Percentiles rank a stretch among this genome's conserved stretches.
These are phyloP conservation scores for Dasypogon diadema DNA, from an alignment of 2,888 invertebrate species.

Conservation along the genomic window DNA sequence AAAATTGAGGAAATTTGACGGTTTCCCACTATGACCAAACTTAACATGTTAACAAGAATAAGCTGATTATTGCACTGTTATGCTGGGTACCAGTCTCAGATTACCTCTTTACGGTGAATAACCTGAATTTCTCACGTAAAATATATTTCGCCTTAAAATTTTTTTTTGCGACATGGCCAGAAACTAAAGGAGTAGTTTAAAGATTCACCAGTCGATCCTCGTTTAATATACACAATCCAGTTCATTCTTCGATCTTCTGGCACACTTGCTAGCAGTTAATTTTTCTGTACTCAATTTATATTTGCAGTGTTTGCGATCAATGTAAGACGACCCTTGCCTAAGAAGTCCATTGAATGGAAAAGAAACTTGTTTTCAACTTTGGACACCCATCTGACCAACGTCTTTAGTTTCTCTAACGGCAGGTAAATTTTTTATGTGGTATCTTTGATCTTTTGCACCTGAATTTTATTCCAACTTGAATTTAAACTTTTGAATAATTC, in stretches of 20 bases:
- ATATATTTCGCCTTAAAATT: background rate
- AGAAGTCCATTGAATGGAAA: slow-evolving; percentile 14
- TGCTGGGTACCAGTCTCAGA: slow-evolving; percentile 25
- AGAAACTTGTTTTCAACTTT: slow-evolving; percentile 26
- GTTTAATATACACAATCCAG: slow-evolving; percentile 15
- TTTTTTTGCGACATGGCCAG: background rate
- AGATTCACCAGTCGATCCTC: background rate
- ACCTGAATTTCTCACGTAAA: slow-evolving; percentile 26
- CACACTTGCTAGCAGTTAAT: slow-evolving; percentile 25
- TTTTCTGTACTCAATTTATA: slow-evolving; percentile 10
- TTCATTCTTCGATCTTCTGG: slow-evolving; percentile 15
- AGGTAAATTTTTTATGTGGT: background rate
- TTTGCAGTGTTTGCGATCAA: background rate
- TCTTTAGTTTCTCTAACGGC: slow-evolving; percentile 9
- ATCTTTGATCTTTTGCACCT: slow-evolving; percentile 30
- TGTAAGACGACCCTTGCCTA: background rate
- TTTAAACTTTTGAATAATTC: slow-evolving; percentile 25
- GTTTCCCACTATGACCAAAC: no score
- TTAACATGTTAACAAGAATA: no score
- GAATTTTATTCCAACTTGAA: slow-evolving; percentile 21
- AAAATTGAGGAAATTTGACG: no score
- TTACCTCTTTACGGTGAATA: slow-evolving; percentile 47
- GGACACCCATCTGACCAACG: slow-evolving; percentile 12
- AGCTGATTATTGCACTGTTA: no score
- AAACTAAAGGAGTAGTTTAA: background rate